Base-by-base conservation (phyloP, 2,888 invertebrate genomes). In the Brachyptera putata region DNA sequence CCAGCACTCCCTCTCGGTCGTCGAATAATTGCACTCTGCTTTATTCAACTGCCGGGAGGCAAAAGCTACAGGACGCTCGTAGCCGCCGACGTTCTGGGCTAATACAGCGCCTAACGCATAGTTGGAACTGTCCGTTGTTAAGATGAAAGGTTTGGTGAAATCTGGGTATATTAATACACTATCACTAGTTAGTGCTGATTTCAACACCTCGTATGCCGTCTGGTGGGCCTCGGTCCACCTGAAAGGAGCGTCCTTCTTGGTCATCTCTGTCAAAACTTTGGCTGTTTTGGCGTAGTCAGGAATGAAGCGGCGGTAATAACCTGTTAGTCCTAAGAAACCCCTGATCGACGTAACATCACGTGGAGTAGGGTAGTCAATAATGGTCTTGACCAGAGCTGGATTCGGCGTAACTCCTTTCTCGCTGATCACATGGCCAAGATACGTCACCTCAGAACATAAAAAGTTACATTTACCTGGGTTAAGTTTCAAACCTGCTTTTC, bases 191-290 rank as follows among this genome's bases (percentile, higher is more conserved):
- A 55, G n/a, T 18, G 25, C 18, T n/a, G 9, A 21, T 41, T 41
- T 56, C 39, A 56, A 22, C n/a, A 21, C 14, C 14, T 56, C 43
- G 36, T 56, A 56, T 16, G 56, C 39, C 5, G 56, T 41, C 24
- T 56, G 41, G 16, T 39, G 39, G 18, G 56, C n/a, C 13, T 46
- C 46, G 13, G 18, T 16, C 46, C 43, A 16, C 9, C 25, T 18
- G 43, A 57, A 46, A 9, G 7, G 7, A 5, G 13, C 56, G 25
- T 43, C 16, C 1, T 22, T 13, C 34, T 43, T 57, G 5, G 46
- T 25, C 9, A 46, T 16, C 14, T 22, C n/a, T 9, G 57, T 41
- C 16, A 56, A 39, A 3, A 56, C 56, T 39, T 39, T 14, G 5
- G 56, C 56, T 3, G 16, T 16, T 21, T 16, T 7, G 1, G 43